Evolutionary conservation across 2,797 vertebrate genomes (phyloP), one percentile per base, ranked within the genome.

Genomic region (Adelosebastes latens): DNA sequence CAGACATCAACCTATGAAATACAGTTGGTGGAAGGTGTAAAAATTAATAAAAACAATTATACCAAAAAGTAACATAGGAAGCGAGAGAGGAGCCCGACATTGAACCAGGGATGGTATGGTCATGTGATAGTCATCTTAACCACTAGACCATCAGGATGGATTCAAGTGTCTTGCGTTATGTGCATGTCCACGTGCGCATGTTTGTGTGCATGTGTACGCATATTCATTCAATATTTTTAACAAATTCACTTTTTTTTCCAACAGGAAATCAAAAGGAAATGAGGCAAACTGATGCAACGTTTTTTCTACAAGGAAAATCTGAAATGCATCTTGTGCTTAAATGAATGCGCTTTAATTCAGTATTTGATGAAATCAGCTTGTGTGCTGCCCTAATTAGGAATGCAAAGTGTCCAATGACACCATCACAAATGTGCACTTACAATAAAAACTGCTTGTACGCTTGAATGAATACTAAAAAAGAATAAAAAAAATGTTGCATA

Each of bases 401-500:
- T 68, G 2, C 58, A 53, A 64, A 32, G 1, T 52, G 16, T 62
- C 10, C 8, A 34, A 0, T 61, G 22, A 22, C 29, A 42, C 12
- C 2, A 25, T 29, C 2, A 12, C 9, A 63, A 11, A 22, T 72
- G 2, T 27, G 8, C 3, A 4, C 24, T 22, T 58, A 3, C 0
- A 42, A 39, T 24, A 1, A 39, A 27, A 32, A 34, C 1, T 73
- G 74, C 59, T 75, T 67, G 11, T 11, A 2, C 56, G 31, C 55
- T 82, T 72, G 5, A 59, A 12, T n/a, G 4, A 60, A 24, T 59
- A n/a, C 4, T 4, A 7, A 32, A n/a, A 29, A 62, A 49, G 1
- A 87, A 80, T 80, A 77, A 85, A 84, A 84, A 53, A 2, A 6
- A 14, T 13, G 5, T 39, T 39, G 36, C 36, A 60, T 11, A 52